Conservation (phyloP, 2,113 vertebrate genomes). For the Hoplias malabaricus region DNA sequence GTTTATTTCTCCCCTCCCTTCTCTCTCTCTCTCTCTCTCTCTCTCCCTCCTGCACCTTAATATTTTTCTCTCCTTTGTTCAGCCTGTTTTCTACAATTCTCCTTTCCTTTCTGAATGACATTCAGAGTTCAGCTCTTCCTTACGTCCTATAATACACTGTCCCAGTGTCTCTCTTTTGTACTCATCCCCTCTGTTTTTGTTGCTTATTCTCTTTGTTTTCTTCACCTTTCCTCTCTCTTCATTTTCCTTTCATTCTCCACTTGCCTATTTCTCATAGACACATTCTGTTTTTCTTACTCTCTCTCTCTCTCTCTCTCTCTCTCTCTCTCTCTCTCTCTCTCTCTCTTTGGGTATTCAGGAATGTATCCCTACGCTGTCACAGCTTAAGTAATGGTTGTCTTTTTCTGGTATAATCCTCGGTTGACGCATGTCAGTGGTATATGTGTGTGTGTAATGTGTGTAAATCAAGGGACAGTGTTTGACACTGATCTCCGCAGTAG, state of each 20-base stretch:
- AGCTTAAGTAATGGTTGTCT: not conserved
- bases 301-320: not conserved
- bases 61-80: not conserved
- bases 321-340: slow-evolving; percentile 9
- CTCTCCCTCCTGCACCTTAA: not conserved
- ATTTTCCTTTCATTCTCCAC: not conserved
- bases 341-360: slow-evolving; percentile 4
- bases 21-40: not conserved
- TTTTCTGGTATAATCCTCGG: not conserved
- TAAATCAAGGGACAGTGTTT: slow-evolving; percentile 19
- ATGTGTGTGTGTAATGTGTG: not conserved
- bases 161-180: not conserved
- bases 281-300: slow-evolving; percentile 27
- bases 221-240: not conserved
- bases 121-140: not conserved
- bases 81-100: not conserved
- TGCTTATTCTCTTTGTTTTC: not conserved
- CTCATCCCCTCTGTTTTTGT: not conserved
- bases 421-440: not conserved
- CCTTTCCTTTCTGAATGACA: not conserved
- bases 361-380: slow-evolving; percentile 9
- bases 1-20: not conserved
- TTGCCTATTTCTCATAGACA: not conserved
- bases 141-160: not conserved
- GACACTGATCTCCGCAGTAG: slow-evolving; percentile 1